phyloP scores from a whole-genome alignment of 2,797 vertebrate genomes.

The Oryzias sinensis region DNA sequence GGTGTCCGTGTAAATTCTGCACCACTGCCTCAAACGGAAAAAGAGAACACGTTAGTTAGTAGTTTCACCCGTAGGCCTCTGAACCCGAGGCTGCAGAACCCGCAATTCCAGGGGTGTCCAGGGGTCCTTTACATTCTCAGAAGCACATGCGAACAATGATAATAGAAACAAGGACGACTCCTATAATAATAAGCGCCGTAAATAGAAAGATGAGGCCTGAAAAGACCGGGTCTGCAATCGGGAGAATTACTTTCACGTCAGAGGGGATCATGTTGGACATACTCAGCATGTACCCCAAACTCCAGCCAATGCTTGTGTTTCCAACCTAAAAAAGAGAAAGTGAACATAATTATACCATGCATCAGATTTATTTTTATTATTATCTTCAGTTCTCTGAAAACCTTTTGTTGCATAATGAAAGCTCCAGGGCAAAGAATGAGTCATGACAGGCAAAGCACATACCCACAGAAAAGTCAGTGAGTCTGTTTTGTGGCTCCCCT shows the following conservation, averaged over 20 bases:
- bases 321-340: slow-evolving; percentile 76
- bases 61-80: slow-evolving; percentile 1
- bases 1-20: not conserved
- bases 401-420: slow-evolving; percentile 9
- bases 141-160: slow-evolving; percentile 74
- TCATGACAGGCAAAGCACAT: slow-evolving; percentile 16
- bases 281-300: slow-evolving; percentile 92
- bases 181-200: slow-evolving; percentile 77
- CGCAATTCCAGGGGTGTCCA: slow-evolving; percentile 11
- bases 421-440: slow-evolving; percentile 31
- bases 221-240: slow-evolving; percentile 81
- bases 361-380: not conserved
- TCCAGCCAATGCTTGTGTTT: slow-evolving; percentile 89
- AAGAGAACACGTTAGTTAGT: slow-evolving; percentile 9
- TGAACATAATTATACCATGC: not conserved
- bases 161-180: slow-evolving; percentile 80
- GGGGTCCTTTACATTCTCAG: slow-evolving; percentile 43
- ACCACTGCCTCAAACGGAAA: slow-evolving; percentile 12
- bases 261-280: slow-evolving; percentile 96
- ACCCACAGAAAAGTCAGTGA: slow-evolving; percentile 9
- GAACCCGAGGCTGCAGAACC: slow-evolving; percentile 26
- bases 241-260: slow-evolving; percentile 78
- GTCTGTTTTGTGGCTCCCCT: slow-evolving; percentile 10
- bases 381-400: not conserved
- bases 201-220: slow-evolving; percentile 85